A percentile compares a stretch with the other conserved stretches of the same genome.
These are phyloP conservation scores for Neoniphon sammara DNA, from an alignment of 2,797 vertebrate species.

Conservation along the genomic window DNA sequence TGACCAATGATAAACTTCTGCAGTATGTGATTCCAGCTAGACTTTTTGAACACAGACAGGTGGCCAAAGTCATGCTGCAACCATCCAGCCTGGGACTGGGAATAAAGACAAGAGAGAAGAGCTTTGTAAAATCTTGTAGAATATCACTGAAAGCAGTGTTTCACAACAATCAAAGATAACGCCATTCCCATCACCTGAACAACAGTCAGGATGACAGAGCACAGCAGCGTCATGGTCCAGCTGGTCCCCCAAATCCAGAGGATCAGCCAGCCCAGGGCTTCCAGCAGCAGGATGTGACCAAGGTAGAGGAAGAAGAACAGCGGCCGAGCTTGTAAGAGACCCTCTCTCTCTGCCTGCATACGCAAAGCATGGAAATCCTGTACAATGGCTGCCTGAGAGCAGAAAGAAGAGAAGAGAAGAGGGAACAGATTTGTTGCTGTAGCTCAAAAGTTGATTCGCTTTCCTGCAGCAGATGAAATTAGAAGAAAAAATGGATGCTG, in stretches of 20 bases:
- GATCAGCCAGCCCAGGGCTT: slow-evolving; percentile 86
- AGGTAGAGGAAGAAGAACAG: slow-evolving; percentile 90
- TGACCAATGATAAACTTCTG: slow-evolving; percentile 96
- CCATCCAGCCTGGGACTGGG: slow-evolving; percentile 90
- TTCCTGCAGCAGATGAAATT: background rate
- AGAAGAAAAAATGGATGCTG: background rate
- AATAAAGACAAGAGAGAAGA: background rate
- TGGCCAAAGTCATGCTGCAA: slow-evolving; percentile 91
- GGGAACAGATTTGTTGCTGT: background rate
- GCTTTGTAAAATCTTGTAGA: background rate
- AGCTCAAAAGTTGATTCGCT: background rate
- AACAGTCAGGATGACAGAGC: slow-evolving; percentile 83
- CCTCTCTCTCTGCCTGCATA: slow-evolving; percentile 82
- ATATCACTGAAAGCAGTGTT: background rate
- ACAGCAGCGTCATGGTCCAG: slow-evolving; percentile 88
- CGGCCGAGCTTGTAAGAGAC: slow-evolving; percentile 85
- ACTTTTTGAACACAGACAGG: slow-evolving; percentile 92
- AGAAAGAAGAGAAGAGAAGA: slow-evolving; percentile 7
- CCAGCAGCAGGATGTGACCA: slow-evolving; percentile 90
- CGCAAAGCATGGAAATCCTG: slow-evolving; percentile 89
- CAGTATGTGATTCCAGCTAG: slow-evolving; percentile 90
- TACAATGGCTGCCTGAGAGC: slow-evolving; percentile 81
- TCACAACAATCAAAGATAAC: background rate
- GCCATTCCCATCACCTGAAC: slow-evolving; percentile 85
- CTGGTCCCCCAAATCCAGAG: slow-evolving; percentile 86